Evolutionary conservation across 2,113 vertebrate species (phyloP).

Genomic region (Pygoscelis antarcticus): DNA sequence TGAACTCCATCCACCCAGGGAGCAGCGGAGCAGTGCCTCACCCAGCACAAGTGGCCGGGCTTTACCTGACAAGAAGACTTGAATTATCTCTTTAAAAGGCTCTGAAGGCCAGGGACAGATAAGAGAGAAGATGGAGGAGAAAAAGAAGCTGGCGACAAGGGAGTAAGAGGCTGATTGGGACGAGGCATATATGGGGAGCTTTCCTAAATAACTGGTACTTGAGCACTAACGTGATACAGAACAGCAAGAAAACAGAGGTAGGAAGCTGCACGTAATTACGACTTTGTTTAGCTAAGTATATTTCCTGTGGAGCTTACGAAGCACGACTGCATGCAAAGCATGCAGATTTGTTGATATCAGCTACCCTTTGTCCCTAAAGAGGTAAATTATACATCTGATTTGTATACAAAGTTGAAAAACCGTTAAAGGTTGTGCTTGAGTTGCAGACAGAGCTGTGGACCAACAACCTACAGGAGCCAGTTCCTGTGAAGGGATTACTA

Average conservation of each 20-base stretch:
- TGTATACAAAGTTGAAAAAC: background rate
- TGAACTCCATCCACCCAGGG: rapidly evolving
- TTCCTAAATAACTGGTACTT: background rate
- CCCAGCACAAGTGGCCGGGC: background rate
- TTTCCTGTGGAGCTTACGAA: conserved; percentile 28
- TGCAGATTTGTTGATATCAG: background rate
- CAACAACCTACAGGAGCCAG: background rate
- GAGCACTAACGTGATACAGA: background rate
- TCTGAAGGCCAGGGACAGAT: background rate
- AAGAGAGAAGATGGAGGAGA: background rate
- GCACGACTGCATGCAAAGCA: background rate
- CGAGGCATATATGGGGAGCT: background rate
- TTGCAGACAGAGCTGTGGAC: background rate
- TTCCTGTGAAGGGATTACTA: rapidly evolving
- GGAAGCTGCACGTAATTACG: background rate
- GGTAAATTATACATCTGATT: background rate
- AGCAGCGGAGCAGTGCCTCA: background rate
- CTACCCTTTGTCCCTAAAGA: background rate
- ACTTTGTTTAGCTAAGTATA: background rate
- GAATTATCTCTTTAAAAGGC: background rate
- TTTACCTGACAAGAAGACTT: background rate
- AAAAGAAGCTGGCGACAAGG: background rate
- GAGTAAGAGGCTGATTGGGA: background rate
- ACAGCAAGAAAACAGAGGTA: background rate
- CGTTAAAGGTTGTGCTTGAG: background rate